Evolutionary conservation across 2,113 vertebrate genomes (phyloP).

Genomic region (Ibidorhyncha struthersii): DNA sequence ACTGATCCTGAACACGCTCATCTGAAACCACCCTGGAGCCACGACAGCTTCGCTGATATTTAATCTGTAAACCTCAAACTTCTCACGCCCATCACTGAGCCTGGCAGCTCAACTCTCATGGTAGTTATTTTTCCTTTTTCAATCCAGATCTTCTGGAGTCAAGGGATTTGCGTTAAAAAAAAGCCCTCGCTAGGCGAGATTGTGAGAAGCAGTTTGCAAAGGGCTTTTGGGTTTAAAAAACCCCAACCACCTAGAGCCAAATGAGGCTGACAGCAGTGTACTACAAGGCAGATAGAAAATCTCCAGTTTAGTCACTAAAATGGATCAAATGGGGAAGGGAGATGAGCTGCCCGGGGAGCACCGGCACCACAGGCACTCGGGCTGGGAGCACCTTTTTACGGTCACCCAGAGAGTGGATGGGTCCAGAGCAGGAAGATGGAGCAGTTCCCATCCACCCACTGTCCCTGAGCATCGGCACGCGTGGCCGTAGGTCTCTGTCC

Average conservation of each 20-base stretch:
- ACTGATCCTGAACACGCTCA: fast-evolving
- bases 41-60: background rate
- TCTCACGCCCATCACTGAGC: background rate
- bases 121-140: background rate
- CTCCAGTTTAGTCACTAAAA: background rate
- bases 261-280: background rate
- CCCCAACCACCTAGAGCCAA: background rate
- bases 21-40: background rate
- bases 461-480: fast-evolving
- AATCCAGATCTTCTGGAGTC: background rate
- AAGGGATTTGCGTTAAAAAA: background rate
- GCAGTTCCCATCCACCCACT: background rate
- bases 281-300: background rate
- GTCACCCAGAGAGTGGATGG: too few relatives aligned
- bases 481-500: background rate
- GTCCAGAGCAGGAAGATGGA: background rate
- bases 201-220: background rate
- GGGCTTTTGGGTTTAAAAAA: background rate
- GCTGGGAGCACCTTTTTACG: background rate
- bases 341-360: background rate
- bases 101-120: background rate
- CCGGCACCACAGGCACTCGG: too few relatives aligned
- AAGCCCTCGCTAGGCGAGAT: background rate
- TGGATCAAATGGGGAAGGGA: background rate
- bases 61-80: background rate